These are phyloP conservation scores for Protobothrops mucrosquamatus DNA, from an alignment of 2,113 vertebrate species.

Conservation along the genomic window DNA sequence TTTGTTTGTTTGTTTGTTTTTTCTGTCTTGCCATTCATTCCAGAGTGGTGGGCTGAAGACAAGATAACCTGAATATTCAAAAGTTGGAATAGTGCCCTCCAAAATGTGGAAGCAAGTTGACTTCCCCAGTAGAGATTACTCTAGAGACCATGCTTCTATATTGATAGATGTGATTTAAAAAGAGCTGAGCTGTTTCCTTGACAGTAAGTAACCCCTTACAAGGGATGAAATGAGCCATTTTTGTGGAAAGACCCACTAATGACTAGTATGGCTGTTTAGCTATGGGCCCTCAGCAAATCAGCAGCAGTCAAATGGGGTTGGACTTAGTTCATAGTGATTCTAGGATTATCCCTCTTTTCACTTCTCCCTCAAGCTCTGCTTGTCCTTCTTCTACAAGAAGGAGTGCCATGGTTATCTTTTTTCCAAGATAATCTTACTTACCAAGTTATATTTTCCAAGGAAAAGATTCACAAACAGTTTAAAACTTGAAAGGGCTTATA, in stretches of 20 bases:
- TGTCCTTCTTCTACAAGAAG: not conserved
- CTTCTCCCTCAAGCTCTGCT: not conserved
- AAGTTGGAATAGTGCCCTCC: not conserved
- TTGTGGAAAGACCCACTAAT: not conserved
- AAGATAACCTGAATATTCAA: not conserved
- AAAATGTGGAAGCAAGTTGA: not conserved
- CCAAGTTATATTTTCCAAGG: conserved; percentile 31
- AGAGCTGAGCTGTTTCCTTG: not conserved
- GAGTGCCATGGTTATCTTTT: not conserved
- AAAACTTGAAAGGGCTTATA: conserved; percentile 19
- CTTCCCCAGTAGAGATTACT: not conserved
- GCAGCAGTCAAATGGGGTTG: not conserved
- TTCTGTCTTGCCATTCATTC: not conserved
- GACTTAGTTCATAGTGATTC: not conserved
- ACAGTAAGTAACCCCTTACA: not conserved
- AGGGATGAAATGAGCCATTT: not conserved
- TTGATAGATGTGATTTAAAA: not conserved
- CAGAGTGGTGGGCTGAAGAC: not conserved
- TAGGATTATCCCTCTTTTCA: not conserved
- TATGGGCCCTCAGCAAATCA: no score
- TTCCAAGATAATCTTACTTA: conserved; percentile 19
- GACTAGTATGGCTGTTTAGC: not conserved
- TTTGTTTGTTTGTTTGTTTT: not conserved
- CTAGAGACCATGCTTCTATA: not conserved
- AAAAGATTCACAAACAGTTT: conserved; percentile 14